Evolutionary conservation across 2,888 invertebrate genomes (phyloP).

Genomic region (Callyntrura guangdongensis): DNA sequence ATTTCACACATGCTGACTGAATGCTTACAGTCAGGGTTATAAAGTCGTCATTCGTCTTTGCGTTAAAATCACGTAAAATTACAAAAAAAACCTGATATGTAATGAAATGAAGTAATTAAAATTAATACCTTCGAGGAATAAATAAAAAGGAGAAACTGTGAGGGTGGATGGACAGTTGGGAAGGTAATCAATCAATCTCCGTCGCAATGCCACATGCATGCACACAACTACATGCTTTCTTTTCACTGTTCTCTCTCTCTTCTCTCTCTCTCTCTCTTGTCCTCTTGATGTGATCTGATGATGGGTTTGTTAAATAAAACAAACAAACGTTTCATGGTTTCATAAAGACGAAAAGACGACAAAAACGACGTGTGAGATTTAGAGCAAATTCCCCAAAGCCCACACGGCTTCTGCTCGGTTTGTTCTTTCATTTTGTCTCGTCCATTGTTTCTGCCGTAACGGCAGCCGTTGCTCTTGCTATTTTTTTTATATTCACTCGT

Average conservation of each 20-base stretch:
- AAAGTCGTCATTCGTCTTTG: too few relatives aligned
- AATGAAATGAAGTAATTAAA: not conserved
- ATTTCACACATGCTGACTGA: too few relatives aligned
- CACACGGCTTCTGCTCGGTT: not conserved
- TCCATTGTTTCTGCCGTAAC: not conserved
- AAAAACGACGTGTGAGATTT: not conserved
- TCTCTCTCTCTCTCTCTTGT: not conserved
- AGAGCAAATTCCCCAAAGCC: slow-evolving; percentile 23
- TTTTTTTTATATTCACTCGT: not conserved
- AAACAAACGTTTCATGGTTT: slow-evolving; percentile 4
- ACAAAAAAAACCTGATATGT: too few relatives aligned
- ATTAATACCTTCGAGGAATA: slow-evolving; percentile 14
- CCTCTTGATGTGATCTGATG: not conserved
- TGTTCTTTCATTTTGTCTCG: not conserved
- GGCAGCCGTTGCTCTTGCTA: too few relatives aligned
- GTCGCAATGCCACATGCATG: not conserved
- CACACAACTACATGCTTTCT: not conserved
- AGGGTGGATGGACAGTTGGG: not conserved
- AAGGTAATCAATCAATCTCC: slow-evolving; percentile 7
- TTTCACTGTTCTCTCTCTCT: too few relatives aligned
- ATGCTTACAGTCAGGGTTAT: too few relatives aligned
- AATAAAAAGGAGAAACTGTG: not conserved
- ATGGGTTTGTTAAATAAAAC: not conserved
- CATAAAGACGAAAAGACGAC: not conserved
- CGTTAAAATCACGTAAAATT: too few relatives aligned